Evolutionary conservation across 2,888 invertebrate species (phyloP).

Genomic region (Flexamia atlantica): DNA sequence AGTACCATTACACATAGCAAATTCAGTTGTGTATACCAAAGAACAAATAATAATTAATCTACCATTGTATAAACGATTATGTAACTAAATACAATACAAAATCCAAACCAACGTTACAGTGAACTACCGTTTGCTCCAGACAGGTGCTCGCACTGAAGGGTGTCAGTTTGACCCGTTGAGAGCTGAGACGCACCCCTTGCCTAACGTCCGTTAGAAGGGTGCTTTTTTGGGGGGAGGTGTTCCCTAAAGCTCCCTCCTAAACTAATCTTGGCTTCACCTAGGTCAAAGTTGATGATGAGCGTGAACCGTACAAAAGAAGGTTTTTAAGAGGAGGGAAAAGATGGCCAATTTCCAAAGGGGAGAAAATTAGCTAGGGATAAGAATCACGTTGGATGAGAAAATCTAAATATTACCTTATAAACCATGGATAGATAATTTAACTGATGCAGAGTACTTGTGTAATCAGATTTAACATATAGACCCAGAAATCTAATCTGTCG

Average conservation of each 20-base stretch:
- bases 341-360: background rate
- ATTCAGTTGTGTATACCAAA: no score
- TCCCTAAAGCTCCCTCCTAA: background rate
- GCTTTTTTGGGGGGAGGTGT: background rate
- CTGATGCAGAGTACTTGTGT: no score
- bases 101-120: background rate
- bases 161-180: slow-evolving; percentile 45
- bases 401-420: no score
- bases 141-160: slow-evolving; percentile 24
- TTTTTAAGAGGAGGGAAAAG: background rate
- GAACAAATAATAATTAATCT: no score
- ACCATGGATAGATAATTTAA: no score
- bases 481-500: no score
- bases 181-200: slow-evolving; percentile 47
- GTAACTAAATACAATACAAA: no score
- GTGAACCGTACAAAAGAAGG: background rate
- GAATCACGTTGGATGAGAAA: no score
- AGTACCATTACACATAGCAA: no score
- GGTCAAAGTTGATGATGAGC: background rate
- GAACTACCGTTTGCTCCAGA: background rate
- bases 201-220: slow-evolving; percentile 45
- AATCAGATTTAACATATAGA: no score
- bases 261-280: background rate
- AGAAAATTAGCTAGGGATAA: background rate
- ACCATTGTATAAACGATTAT: no score